Base-by-base conservation (phyloP, 2,888 invertebrate species). In the Drosophila nigricruria region DNA sequence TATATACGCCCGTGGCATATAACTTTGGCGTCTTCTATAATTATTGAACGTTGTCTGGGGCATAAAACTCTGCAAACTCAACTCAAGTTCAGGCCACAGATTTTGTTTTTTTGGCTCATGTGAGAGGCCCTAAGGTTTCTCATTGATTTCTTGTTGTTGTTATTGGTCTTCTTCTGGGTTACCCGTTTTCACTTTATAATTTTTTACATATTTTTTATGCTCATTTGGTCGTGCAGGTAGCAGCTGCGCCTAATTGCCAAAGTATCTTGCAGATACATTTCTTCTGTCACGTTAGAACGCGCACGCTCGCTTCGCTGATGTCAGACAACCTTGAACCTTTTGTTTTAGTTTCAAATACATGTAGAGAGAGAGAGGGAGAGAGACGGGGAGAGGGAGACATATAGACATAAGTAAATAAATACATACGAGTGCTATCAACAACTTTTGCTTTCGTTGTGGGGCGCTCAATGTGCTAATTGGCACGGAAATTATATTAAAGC, bases 321-420 rank as follows among this genome's bases (percentile, higher is more conserved):
- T 88, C 89, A 85, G 82, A 76, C 77, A 88, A 77, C 86, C 86
- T 86, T 89, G 86, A 86, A 86, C 89, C 85, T 81, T 81, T 81
- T 81, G 68, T 77, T 70, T 69, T 78, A 72, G 66, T 65, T 78
- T 83, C 69, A 79, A 79, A 70, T 64, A 77, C 10, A 23, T 16
- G 5, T 12, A n/a, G 16, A 32, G 32, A 3, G 3, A 2, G 18
- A 30, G 12, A 18, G 18, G 5, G 27, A 10, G 12, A n/a, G 10
- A 18, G 5, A 0, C 5, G 6, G 30, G 5, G 25, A 12, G 30
- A 49, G 23, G 9, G 27, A 47, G n/a, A 18, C 5, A 16, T 2
- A 18, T 0, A 49, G 23, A 20, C 25, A 38, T 3, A 38, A 32
- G 34, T 53, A 53, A 53, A 53, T 53, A 43, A n/a, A 45, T 23